These are phyloP conservation scores for Calameuta idolon DNA, from an alignment of 2,888 invertebrate genomes.

Conservation along the genomic window DNA sequence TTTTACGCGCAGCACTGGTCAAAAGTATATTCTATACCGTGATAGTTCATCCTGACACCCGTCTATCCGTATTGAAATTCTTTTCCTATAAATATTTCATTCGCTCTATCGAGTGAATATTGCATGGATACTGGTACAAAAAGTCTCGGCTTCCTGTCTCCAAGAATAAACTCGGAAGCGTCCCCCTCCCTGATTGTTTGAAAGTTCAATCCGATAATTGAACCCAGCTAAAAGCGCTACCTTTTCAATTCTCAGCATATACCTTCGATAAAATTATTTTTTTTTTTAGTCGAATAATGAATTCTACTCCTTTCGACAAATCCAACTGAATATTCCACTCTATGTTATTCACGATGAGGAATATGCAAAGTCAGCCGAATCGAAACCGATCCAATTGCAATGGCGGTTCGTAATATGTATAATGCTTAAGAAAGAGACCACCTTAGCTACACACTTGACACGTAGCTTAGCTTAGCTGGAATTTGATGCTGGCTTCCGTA, in stretches of 20 bases:
- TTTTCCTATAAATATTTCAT: neutral
- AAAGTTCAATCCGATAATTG: neutral
- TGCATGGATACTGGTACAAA: neutral
- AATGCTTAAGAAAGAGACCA: neutral
- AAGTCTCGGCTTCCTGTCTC: neutral
- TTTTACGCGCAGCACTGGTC: neutral
- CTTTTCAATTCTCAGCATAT: neutral
- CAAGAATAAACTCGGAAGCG: neutral
- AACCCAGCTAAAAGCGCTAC: neutral
- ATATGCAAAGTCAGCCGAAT: neutral
- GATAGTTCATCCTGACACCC: neutral
- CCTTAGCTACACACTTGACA: neutral
- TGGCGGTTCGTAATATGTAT: neutral
- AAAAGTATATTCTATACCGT: neutral
- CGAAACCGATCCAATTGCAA: neutral
- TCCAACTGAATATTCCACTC: neutral
- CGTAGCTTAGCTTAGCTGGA: conserved; percentile 3
- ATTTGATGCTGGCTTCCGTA: conserved; percentile 5
- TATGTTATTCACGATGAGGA: neutral
- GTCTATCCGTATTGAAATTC: neutral
- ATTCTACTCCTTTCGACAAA: neutral
- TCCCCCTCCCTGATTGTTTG: neutral
- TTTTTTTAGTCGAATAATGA: neutral
- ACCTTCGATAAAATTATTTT: neutral
- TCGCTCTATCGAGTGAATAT: neutral